phyloP scores from a whole-genome alignment of 1,140 invertebrate genomes.

The Oryzaephilus surinamensis region DNA sequence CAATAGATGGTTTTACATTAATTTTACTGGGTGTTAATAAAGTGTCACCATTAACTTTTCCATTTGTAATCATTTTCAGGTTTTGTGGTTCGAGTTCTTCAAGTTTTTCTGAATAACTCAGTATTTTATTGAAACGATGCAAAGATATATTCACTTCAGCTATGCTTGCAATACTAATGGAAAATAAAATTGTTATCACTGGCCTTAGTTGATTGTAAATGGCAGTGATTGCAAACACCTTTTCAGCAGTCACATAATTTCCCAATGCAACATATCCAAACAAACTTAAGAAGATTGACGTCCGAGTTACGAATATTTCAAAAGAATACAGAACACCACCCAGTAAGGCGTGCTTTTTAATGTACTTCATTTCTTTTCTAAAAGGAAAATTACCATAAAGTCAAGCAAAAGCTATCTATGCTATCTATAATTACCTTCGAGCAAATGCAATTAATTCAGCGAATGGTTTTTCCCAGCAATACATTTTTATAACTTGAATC shows the following conservation, averaged over 20 bases:
- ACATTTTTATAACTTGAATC: constrained; percentile 73
- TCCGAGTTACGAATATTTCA: constrained; percentile 61
- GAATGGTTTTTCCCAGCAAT: constrained; percentile 66
- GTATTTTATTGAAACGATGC: constrained; percentile 53
- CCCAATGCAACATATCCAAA: constrained; percentile 63
- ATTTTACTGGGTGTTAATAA: background rate
- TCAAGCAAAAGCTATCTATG: background rate
- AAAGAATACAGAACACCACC: constrained; percentile 62
- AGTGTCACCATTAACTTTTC: constrained; percentile 5
- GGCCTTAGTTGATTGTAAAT: constrained; percentile 61
- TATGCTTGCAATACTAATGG: constrained; percentile 46
- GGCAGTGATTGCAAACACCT: constrained; percentile 61
- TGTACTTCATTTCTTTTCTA: constrained; percentile 55
- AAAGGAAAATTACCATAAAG: constrained; percentile 9
- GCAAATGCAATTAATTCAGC: constrained; percentile 49
- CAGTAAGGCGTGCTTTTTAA: constrained; percentile 57
- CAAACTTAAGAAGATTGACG: constrained; percentile 70
- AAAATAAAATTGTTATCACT: constrained; percentile 63
- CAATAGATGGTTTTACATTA: constrained; percentile 14
- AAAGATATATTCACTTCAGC: constrained; percentile 60
- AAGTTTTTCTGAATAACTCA: constrained; percentile 31
- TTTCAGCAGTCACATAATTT: constrained; percentile 56
- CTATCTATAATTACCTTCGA: constrained; percentile 39
- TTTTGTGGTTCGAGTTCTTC: constrained; percentile 17
- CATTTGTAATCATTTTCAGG: constrained; percentile 20